Evolutionary conservation across 2,888 invertebrate genomes (phyloP), one percentile per base, ranked within the genome.

Genomic region (Opisthograptis luteolata): DNA sequence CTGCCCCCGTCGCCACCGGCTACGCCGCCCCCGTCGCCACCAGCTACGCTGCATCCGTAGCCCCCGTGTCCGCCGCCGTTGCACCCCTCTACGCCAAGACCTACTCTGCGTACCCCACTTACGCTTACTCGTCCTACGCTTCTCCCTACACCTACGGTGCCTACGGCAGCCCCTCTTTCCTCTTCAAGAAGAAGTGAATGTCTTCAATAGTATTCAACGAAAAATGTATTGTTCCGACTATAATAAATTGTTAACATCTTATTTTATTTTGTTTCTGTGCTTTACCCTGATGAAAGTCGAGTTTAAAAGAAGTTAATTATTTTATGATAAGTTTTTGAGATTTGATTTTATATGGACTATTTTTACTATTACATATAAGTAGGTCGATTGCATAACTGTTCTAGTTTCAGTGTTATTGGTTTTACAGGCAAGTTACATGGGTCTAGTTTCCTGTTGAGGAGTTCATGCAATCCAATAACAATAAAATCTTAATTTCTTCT

Each of bases 171-270:
- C n/a, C 51, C 22, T 13, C 40, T 30, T 55, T 47, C 46, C 45
- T 55, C 37, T 46, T 47, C 37, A 61, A 59, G 54, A 55, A 55
- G 46, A 61, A 61, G 56, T 61, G 25, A 61, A 55, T 15, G 50
- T 30, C 13, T 40, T 48, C 36, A 43, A 17, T 25, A 27, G 3
- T 24, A 25, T 43, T 43, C 36, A 32, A 43, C 31, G 43, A 28
- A 42, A 19, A 15, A 19, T 19, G 8, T 24, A 40, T 36, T 37
- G 14, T 24, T 42, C 3, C 14, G 37, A 42, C 37, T 36, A 9
- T 32, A 42, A 37, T 48, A 42, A 48, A 48, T 20, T 47, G 40
- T 47, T 22, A 41, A 35, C 40, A 32, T 30, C 13, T 15, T 47
- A 41, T 30, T 48, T 30, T 14, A 37, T 9, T 25, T 12, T 45